Conservation (phyloP, 1,140 invertebrate genomes). For the Brachionus asplanchnoidis region DNA sequence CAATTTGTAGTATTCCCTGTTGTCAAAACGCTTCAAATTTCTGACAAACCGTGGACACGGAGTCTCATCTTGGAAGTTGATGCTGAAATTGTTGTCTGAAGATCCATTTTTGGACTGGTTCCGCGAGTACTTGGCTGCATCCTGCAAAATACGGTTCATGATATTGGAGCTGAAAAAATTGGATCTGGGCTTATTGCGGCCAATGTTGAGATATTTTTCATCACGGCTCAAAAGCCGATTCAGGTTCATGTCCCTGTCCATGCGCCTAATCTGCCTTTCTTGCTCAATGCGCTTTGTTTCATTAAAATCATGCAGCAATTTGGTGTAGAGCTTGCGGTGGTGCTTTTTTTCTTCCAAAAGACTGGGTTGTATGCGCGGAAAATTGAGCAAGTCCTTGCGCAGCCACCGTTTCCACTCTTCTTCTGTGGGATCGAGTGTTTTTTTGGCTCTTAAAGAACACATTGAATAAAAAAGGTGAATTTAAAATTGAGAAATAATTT, state of each 20-base stretch:
- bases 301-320: background rate
- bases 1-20: slow-evolving; percentile 20
- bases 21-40: background rate
- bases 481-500: background rate
- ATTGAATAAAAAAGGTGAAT: background rate
- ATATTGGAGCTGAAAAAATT: slow-evolving; percentile 18
- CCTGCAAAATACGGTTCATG: background rate
- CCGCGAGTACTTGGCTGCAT: background rate
- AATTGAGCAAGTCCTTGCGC: background rate
- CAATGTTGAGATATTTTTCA: slow-evolving; percentile 18
- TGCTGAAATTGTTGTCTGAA: background rate
- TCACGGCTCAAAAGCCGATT: background rate
- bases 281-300: background rate
- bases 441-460: background rate
- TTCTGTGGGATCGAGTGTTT: background rate
- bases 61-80: slow-evolving; percentile 12
- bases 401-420: slow-evolving; percentile 16
- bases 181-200: background rate
- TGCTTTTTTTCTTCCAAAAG: background rate
- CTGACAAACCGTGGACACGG: background rate
- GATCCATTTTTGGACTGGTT: background rate
- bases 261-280: background rate
- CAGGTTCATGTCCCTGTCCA: slow-evolving; percentile 19
- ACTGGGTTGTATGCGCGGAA: background rate
- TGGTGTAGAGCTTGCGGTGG: background rate